phyloP scores from a whole-genome alignment of 2,797 vertebrate genomes.

The Fistularia tabacaria region DNA sequence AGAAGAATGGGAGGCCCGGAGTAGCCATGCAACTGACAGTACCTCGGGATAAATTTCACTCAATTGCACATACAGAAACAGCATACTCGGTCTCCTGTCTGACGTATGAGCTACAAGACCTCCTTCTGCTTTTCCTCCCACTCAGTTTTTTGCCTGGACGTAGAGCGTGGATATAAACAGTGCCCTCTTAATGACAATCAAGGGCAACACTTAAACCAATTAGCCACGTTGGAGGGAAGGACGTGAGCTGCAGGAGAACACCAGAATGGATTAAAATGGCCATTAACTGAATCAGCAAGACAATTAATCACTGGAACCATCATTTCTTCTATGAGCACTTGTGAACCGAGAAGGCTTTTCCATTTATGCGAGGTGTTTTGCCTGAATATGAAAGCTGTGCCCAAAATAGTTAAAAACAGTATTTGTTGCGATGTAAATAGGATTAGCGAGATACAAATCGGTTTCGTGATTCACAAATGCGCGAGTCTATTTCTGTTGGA shows the following conservation, averaged over 20 bases:
- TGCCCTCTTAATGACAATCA: conserved; percentile 49
- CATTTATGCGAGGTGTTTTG: conserved; percentile 45
- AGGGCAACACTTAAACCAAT: conserved; percentile 55
- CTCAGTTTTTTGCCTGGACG: conserved; percentile 23
- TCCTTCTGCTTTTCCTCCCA: conserved; percentile 4
- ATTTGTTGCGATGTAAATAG: conserved; percentile 40
- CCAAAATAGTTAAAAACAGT: conserved; percentile 42
- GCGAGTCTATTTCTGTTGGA: conserved; percentile 31
- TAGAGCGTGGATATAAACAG: conserved; percentile 47
- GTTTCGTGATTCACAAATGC: conserved; percentile 51
- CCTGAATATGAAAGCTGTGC: conserved; percentile 31
- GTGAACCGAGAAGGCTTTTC: conserved; percentile 29
- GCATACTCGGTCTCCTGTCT: not conserved
- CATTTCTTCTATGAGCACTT: conserved; percentile 27
- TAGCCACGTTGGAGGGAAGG: conserved; percentile 38
- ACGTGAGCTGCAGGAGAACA: conserved; percentile 31
- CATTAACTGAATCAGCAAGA: conserved; percentile 33
- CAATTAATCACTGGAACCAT: conserved; percentile 35
- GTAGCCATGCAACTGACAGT: conserved; percentile 38
- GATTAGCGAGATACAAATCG: conserved; percentile 57
- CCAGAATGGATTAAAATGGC: conserved; percentile 35
- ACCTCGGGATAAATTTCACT: conserved; percentile 1
- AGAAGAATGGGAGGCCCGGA: conserved; percentile 7
- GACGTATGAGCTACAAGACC: conserved; percentile 5
- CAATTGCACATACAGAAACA: conserved; percentile 7